Evolutionary conservation across 2,888 invertebrate genomes (phyloP).

Genomic region (Cryptus viduatorius): DNA sequence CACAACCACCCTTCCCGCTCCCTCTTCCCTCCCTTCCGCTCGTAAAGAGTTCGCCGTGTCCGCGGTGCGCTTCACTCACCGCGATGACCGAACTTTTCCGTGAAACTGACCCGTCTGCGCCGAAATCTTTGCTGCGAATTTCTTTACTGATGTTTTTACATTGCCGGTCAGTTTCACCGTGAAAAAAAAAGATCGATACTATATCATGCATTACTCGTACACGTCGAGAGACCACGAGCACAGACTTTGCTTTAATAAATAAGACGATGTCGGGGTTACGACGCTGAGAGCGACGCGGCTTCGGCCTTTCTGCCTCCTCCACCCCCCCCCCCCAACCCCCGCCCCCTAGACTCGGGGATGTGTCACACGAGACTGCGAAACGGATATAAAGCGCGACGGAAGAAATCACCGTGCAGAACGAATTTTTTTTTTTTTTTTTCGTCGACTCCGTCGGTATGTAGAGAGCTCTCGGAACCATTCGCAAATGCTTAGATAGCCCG

Average conservation of each 20-base stretch:
- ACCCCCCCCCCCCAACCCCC: slow-evolving; percentile 25
- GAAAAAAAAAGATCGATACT: slow-evolving; percentile 23
- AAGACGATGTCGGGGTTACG: slow-evolving; percentile 69
- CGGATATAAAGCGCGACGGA: slow-evolving; percentile 38
- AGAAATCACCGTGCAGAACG: slow-evolving; percentile 55
- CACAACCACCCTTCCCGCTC: slow-evolving; percentile 18
- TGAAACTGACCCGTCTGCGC: slow-evolving; percentile 42
- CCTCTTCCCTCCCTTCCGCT: slow-evolving; percentile 33
- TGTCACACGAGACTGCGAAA: slow-evolving; percentile 50
- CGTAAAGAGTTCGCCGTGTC: slow-evolving; percentile 70
- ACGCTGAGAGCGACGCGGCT: slow-evolving; percentile 55
- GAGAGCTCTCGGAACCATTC: background rate
- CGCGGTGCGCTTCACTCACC: slow-evolving; percentile 53
- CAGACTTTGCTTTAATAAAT: slow-evolving; percentile 73
- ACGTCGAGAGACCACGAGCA: background rate
- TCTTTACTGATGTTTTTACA: background rate
- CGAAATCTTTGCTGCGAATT: background rate
- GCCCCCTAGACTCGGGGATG: slow-evolving; percentile 49
- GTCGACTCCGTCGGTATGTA: slow-evolving; percentile 17
- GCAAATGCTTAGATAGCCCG: slow-evolving; percentile 16
- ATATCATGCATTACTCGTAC: background rate
- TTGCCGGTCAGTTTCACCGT: slow-evolving; percentile 46
- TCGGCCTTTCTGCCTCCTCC: slow-evolving; percentile 30
- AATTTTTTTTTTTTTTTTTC: slow-evolving; percentile 58
- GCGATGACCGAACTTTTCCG: slow-evolving; percentile 38